Evolutionary conservation across 1,140 invertebrate genomes (phyloP), one percentile per base, ranked within the genome.

Genomic region (Drosophila mayri): DNA sequence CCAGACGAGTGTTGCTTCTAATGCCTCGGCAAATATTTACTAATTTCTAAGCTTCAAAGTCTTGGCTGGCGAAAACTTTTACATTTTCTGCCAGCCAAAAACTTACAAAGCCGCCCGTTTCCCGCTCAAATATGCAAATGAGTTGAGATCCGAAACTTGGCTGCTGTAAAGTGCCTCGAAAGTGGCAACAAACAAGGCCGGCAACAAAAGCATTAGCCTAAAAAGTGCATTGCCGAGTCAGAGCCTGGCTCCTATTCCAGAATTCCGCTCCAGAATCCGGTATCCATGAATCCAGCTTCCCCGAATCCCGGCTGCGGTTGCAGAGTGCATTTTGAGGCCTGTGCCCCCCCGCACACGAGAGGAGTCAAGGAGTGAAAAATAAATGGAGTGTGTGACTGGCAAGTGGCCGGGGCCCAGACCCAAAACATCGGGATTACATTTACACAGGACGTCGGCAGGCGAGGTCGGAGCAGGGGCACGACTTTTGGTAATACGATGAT

Each of bases 401-500:
- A 78, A 70, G 65, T 57, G 47, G 35, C 35, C 28, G 35, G 40
- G 37, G 46, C 41, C 55, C 50, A 65, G 73, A 60, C 40, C 60
- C 49, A 63, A 66, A 66, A 79, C 76, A 81, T 64, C 65, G 61
- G 81, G 81, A 90, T 90, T 90, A 90, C 78, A 90, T 81, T 90
- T 88, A 85, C 85, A 78, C 62, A 80, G 67, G 35, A 22, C 18
- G 66, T 30, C 22, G 28, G 65, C 8, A 4, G 22, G 6, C 11
- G 12, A 5, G 30, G 30, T 2, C 0, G 5, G 11, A 18, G 7
- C 41, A 16, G 38, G 46, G 16, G 44, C 52, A 49, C 66, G 65
- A 70, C 76, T 87, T 87, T 87, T 87, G 84, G 84, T 87, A 87
- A 87, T 80, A 88, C 80, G 84, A 87, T 79, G 84, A 86, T 61